These are phyloP conservation scores for Ricordea florida DNA, from an alignment of 92 coral and sea anemone genomes.

Conservation along the genomic window DNA sequence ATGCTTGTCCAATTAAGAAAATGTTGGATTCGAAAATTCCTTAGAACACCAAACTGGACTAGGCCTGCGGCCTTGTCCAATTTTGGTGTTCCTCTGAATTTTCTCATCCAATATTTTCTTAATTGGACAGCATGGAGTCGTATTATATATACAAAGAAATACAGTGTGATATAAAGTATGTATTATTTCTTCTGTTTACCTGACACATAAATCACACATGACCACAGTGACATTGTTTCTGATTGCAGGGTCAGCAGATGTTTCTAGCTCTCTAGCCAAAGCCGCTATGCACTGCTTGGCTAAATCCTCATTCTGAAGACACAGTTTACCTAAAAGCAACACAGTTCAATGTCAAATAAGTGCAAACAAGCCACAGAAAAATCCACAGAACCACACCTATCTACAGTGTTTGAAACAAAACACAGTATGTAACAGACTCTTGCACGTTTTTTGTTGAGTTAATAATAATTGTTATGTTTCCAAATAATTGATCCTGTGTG, in stretches of 20 bases:
- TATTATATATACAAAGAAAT: neutral
- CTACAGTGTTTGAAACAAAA: neutral
- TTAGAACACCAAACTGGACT: too few relatives aligned
- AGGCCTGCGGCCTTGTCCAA: too few relatives aligned
- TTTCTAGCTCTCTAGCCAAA: slow-evolving; percentile 86
- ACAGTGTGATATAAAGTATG: neutral
- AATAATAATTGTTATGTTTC: too few relatives aligned
- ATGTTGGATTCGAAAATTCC: too few relatives aligned
- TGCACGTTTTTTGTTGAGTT: too few relatives aligned
- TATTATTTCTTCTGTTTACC: slow-evolving; percentile 27
- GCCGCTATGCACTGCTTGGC: slow-evolving; percentile 98
- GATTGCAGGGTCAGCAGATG: slow-evolving; percentile 89
- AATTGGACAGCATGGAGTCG: too few relatives aligned
- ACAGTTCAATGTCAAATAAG: too few relatives aligned
- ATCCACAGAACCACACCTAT: neutral
- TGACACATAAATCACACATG: slow-evolving; percentile 96
- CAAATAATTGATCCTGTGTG: too few relatives aligned
- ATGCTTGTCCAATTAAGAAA: too few relatives aligned
- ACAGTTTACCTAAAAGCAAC: slow-evolving; percentile 75
- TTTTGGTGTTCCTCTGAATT: too few relatives aligned
- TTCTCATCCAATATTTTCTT: too few relatives aligned
- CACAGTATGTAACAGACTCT: too few relatives aligned
- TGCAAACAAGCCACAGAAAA: neutral
- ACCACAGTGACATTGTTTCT: slow-evolving; percentile 94
- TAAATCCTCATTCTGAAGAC: slow-evolving; percentile 91